Conservation (phyloP, 1,140 invertebrate genomes). For the Orius insidiosus region DNA sequence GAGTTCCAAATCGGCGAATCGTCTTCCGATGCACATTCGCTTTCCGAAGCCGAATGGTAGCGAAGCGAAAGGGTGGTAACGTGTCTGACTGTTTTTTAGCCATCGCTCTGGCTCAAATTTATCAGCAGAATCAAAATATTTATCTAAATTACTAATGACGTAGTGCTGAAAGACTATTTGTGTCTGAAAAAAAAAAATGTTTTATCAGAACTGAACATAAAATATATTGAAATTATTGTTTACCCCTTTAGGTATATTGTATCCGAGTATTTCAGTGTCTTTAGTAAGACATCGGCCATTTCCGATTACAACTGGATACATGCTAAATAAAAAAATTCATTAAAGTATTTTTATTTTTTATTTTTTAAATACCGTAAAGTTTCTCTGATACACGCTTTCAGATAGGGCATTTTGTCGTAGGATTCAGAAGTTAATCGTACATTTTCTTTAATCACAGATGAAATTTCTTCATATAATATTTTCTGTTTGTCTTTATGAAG, state of each 20-base stretch:
- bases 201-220: background rate
- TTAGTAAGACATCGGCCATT: conserved; percentile 63
- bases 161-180: conserved; percentile 66
- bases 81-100: conserved; percentile 30
- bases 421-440: background rate
- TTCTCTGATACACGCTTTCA: conserved; percentile 80
- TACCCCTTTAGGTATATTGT: conserved; percentile 75
- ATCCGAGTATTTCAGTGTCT: conserved; percentile 62
- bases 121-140: conserved; percentile 46
- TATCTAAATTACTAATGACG: conserved; percentile 55
- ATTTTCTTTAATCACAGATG: background rate
- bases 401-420: conserved; percentile 53
- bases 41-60: conserved; percentile 68
- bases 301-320: conserved; percentile 76
- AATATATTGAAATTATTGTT: conserved; percentile 20
- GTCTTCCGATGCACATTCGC: conserved; percentile 60
- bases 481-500: conserved; percentile 55
- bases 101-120: conserved; percentile 61
- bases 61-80: conserved; percentile 39
- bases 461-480: conserved; percentile 50
- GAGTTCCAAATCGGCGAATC: conserved; percentile 69
- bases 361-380: conserved; percentile 49
- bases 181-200: conserved; percentile 34
- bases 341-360: background rate
- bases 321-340: conserved; percentile 32